These are phyloP conservation scores for Anastatus disparis DNA, from an alignment of 1,140 invertebrate genomes.

Conservation along the genomic window DNA sequence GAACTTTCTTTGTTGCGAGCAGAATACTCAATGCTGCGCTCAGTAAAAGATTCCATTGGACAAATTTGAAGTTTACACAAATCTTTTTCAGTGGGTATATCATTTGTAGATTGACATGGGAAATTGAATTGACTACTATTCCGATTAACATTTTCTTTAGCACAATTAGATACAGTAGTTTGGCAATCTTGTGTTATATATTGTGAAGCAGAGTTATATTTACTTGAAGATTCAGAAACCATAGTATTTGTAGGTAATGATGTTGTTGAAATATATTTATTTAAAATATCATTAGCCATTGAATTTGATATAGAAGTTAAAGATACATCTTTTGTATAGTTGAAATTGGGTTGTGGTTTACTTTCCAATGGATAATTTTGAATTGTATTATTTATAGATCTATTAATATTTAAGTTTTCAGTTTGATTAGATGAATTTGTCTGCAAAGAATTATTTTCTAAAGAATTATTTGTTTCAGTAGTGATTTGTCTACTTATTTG, in stretches of 20 bases:
- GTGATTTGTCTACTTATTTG: conserved; percentile 35
- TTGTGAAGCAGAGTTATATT: conserved; percentile 24
- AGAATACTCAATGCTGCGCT: conserved; percentile 23
- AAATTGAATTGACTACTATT: conserved; percentile 28
- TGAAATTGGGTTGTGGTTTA: conserved; percentile 29
- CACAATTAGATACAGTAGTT: conserved; percentile 24
- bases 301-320: conserved; percentile 29
- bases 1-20: conserved; percentile 26
- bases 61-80: conserved; percentile 39
- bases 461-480: conserved; percentile 4
- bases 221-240: conserved; percentile 13
- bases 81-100: conserved; percentile 34
- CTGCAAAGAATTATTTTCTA: conserved; percentile 3
- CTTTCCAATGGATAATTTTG: conserved; percentile 27
- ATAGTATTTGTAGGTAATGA: conserved; percentile 30
- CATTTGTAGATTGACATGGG: conserved; percentile 5
- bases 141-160: conserved; percentile 30
- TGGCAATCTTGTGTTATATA: conserved; percentile 22
- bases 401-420: conserved; percentile 9
- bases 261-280: conserved; percentile 37
- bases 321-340: conserved; percentile 29
- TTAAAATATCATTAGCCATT: conserved; percentile 38
- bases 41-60: conserved; percentile 35
- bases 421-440: conserved; percentile 5
- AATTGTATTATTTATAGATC: neutral